Base-by-base conservation (phyloP, 2,113 vertebrate genomes). In the Chlorodrepanis virens region DNA sequence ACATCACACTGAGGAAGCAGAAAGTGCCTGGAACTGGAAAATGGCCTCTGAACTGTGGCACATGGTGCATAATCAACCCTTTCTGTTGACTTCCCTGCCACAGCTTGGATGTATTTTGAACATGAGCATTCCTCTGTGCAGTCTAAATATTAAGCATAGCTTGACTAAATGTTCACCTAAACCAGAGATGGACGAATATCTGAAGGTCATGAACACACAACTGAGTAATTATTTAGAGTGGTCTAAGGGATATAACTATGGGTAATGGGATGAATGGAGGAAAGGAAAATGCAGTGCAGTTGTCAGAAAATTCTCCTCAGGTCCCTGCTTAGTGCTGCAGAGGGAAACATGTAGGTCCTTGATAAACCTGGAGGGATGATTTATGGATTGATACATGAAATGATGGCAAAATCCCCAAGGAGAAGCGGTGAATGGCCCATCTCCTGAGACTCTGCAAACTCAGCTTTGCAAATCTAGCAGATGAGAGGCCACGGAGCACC, bases 141-240 rank as follows among this genome's bases (percentile, higher is more conserved):
- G 86, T 64, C 69, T 65, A 89, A 92, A 92, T 92, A 71, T 68
- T 87, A 83, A 84, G 45, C 17, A 20, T 25, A 81, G n/a, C 83
- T 94, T 89, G 69, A 45, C n/a, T 47, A 82, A 49, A 52, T 60
- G 77, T 91, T 94, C 72, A 31, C 68, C 80, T 59, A 78, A 94
- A 87, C 72, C 31, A 74, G 49, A 54, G 69, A 31, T 90, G 88
- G 88, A 69, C 88, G 72, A 87, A 84, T 90, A 95, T 83, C 88
- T 96, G 93, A 94, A 97, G 92, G 96, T 96, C 94, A 76, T 42
- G 90, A 92, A 87, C 68, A 78, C 61, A 64, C 19, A 0, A 29
- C 65, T 79, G 85, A 87, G 90, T 87, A 97, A 96, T 96, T 95
- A 94, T 76, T 94, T 96, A 96, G 94, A 96, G 96, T 96, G 93